Conservation (phyloP, 2,113 vertebrate species). For the Clarias macrocephalus region DNA sequence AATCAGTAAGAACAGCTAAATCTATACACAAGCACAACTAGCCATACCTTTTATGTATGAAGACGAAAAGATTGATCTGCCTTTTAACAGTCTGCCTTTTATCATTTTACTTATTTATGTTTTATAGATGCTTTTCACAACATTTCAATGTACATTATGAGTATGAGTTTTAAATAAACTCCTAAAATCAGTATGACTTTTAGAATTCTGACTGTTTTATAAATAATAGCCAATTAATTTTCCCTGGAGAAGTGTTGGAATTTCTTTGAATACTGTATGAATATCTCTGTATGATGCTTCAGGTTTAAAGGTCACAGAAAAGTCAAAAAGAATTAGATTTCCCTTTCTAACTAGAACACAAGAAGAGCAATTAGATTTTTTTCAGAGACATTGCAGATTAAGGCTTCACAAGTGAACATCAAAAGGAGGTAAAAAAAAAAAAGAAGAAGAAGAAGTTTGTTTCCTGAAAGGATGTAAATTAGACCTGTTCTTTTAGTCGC, state of each 20-base stretch:
- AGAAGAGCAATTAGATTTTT: conserved; percentile 36
- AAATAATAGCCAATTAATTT: conserved; percentile 14
- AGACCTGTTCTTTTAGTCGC: conserved; percentile 32
- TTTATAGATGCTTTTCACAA: neutral
- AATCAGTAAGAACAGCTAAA: neutral
- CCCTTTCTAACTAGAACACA: neutral
- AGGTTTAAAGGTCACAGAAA: conserved; percentile 31
- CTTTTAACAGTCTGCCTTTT: neutral
- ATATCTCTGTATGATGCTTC: neutral
- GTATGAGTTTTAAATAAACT: too few relatives aligned
- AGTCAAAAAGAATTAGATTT: conserved; percentile 23
- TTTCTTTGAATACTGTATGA: neutral
- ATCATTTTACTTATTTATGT: too few relatives aligned
- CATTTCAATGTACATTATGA: neutral
- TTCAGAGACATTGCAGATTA: conserved; percentile 27
- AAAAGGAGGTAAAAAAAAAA: conserved; percentile 29
- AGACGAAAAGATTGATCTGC: neutral
- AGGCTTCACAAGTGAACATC: conserved; percentile 48
- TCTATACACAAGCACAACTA: neutral
- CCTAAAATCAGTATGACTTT: neutral
- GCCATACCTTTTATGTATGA: neutral
- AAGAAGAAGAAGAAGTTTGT: conserved; percentile 41
- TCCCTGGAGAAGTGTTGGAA: neutral
- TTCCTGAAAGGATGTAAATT: conserved; percentile 45
- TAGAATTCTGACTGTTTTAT: neutral